These are phyloP conservation scores for Sanderia malayensis DNA, from an alignment of 30 jellyfish, hydroid and myxozoan species.

Conservation along the genomic window DNA sequence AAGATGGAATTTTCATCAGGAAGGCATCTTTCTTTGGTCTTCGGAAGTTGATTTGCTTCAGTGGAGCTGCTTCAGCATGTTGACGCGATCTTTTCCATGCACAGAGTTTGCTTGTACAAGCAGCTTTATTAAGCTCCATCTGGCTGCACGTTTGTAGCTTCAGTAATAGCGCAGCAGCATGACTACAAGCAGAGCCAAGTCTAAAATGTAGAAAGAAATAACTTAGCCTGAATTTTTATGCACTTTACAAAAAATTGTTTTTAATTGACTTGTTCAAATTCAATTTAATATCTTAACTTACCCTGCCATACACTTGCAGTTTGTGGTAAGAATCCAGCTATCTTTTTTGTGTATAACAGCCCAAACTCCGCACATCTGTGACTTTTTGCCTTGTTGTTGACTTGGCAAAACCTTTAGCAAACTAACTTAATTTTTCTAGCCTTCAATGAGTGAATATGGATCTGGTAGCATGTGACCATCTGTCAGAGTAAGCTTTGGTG, in stretches of 20 bases:
- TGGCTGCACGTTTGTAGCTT: slow-evolving; percentile 38
- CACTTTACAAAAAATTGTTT: too few species aligned
- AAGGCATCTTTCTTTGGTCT: background rate
- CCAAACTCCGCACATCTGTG: slow-evolving; percentile 1
- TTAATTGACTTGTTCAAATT: too few species aligned
- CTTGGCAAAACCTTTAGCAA: slow-evolving; percentile 21
- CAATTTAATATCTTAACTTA: too few species aligned
- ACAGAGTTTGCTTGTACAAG: slow-evolving; percentile 23
- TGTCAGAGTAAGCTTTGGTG: too few species aligned
- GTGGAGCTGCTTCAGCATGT: background rate
- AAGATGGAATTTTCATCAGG: too few species aligned
- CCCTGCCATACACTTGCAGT: slow-evolving; percentile 11
- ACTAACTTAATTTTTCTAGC: too few species aligned
- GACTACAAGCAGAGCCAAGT: slow-evolving; percentile 56
- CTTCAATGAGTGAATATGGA: too few species aligned
- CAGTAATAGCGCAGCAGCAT: slow-evolving; percentile 46
- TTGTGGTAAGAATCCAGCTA: slow-evolving; percentile 6
- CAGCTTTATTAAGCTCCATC: slow-evolving; percentile 4
- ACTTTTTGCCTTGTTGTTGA: slow-evolving; percentile 5
- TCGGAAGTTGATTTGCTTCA: background rate
- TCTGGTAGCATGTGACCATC: too few species aligned
- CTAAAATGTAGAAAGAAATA: slow-evolving; percentile 8
- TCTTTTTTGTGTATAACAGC: background rate
- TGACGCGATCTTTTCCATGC: slow-evolving; percentile 20
- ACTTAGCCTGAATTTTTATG: too few species aligned